Percentiles rank a stretch among this genome's conserved stretches.
Evolutionary conservation across 2,888 invertebrate genomes (phyloP).

Genomic region (Caenorhabditis sp.): DNA sequence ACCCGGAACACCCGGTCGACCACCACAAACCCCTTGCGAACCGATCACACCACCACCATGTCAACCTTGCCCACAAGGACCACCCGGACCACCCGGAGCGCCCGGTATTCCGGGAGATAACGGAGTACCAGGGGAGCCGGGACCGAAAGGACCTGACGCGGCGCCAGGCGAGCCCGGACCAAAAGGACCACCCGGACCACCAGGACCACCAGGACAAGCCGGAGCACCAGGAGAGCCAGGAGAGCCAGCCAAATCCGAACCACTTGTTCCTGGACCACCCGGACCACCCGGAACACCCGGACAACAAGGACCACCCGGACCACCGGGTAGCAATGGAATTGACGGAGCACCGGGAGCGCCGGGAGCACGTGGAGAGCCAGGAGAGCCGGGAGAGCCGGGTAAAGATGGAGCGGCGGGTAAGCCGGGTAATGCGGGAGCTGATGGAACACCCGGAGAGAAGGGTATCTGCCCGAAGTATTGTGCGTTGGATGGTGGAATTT

Average conservation of each 20-base stretch:
- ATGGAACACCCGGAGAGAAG: slow-evolving; percentile 56
- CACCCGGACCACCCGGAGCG: slow-evolving; percentile 60
- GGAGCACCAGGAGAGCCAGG: slow-evolving; percentile 59
- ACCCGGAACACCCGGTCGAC: slow-evolving; percentile 60
- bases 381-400: slow-evolving; percentile 56
- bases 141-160: slow-evolving; percentile 60
- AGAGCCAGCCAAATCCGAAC: slow-evolving; percentile 52
- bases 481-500: slow-evolving; percentile 63
- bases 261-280: slow-evolving; percentile 59
- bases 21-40: slow-evolving; percentile 58
- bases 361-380: slow-evolving; percentile 54
- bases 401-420: slow-evolving; percentile 54
- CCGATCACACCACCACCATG: slow-evolving; percentile 62
- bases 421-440: slow-evolving; percentile 55
- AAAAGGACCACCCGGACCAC: slow-evolving; percentile 59
- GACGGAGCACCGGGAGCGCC: slow-evolving; percentile 58
- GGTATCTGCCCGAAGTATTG: slow-evolving; percentile 62
- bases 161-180: slow-evolving; percentile 60
- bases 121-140: slow-evolving; percentile 54
- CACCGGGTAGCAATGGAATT: slow-evolving; percentile 54
- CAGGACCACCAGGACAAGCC: slow-evolving; percentile 56
- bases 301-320: slow-evolving; percentile 58
- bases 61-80: slow-evolving; percentile 60
- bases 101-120: slow-evolving; percentile 60
- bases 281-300: slow-evolving; percentile 56